Evolutionary conservation across 2,888 invertebrate genomes (phyloP), one percentile per base, ranked within the genome.

Genomic region (Omphaloscelis lunosa): DNA sequence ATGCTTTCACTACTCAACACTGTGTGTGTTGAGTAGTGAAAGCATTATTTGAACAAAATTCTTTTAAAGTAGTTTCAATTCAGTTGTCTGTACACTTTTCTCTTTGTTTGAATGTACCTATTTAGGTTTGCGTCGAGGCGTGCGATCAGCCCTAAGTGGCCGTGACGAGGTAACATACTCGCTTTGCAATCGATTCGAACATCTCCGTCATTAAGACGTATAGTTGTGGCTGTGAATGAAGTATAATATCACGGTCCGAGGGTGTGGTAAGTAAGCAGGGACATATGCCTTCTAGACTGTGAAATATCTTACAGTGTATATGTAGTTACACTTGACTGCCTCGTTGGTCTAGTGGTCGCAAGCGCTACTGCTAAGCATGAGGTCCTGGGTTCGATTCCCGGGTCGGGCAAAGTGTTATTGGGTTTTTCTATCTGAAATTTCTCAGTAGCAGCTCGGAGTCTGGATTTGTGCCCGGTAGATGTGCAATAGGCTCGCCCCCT

Each of bases 61-160:
- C 20, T 45, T 58, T 20, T 11, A 59, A 48, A 27, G 7, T 17
- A 59, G 39, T 59, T 39, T 20, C n/a, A 58, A 45, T n/a, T 29
- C 8, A 34, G 20, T 29, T 48, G 17, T 17, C 8, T 20, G 23
- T 27, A 23, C 1, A 53, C 6, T 12, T 23, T 34, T 20, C 27
- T 15, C 0, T 56, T 77, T 72, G 61, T 62, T 27, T 56, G 20
- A 72, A 2, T 48, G 72, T 62, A 72, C 72, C 17, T 80, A 79
- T 85, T 83, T 80, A 69, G 88, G 72, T 76, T 79, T 75, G 65
- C 63, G 58, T 58, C 68, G 53, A 78, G 75, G 62, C 77, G 68
- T 80, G 66, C 65, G 65, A 83, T 79, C 72, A 72, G 72, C 51
- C 23, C 67, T 80, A 83, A 83, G 77, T 82, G 74, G 66, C 67